These are phyloP conservation scores for Habrosyne pyritoides DNA, from an alignment of 2,888 invertebrate genomes.

Conservation along the genomic window DNA sequence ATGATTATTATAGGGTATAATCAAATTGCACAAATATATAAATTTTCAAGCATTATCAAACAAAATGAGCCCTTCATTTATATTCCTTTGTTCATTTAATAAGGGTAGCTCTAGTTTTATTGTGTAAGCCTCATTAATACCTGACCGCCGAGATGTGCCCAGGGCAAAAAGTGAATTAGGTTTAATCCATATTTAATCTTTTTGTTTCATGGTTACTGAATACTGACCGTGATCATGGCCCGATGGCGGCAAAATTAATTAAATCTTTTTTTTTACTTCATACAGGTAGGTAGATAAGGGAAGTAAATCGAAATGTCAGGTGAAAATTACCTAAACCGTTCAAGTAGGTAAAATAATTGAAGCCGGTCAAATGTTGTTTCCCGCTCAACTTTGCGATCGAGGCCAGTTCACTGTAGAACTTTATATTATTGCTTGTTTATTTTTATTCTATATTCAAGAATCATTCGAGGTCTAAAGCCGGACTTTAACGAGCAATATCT, in stretches of 20 bases:
- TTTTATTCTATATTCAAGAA: background rate
- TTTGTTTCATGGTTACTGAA: constrained; percentile 8
- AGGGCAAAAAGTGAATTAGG: constrained; percentile 15
- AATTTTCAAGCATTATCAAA: background rate
- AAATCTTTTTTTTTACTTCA: constrained; percentile 1
- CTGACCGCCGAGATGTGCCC: constrained; percentile 13
- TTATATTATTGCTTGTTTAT: background rate
- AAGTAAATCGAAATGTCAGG: background rate
- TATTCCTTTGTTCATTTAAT: constrained; percentile 31
- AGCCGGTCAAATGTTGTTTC: background rate
- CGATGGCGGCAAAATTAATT: constrained; percentile 5
- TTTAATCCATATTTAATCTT: constrained; percentile 18
- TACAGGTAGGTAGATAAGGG: background rate
- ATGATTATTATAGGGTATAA: background rate
- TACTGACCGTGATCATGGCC: constrained; percentile 4
- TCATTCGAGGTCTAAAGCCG: too few species aligned
- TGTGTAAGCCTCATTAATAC: constrained; percentile 20
- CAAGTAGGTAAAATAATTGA: background rate
- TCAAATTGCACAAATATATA: background rate
- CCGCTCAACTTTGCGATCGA: background rate
- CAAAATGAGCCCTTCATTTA: constrained; percentile 21
- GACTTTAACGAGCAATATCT: too few species aligned
- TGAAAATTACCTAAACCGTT: background rate
- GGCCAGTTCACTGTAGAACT: background rate
- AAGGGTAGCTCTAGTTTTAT: constrained; percentile 23